A percentile compares a stretch with the other conserved stretches of the same genome.
These are phyloP conservation scores for Mohoua ochrocephala DNA, from an alignment of 2,113 vertebrate genomes.

Conservation along the genomic window DNA sequence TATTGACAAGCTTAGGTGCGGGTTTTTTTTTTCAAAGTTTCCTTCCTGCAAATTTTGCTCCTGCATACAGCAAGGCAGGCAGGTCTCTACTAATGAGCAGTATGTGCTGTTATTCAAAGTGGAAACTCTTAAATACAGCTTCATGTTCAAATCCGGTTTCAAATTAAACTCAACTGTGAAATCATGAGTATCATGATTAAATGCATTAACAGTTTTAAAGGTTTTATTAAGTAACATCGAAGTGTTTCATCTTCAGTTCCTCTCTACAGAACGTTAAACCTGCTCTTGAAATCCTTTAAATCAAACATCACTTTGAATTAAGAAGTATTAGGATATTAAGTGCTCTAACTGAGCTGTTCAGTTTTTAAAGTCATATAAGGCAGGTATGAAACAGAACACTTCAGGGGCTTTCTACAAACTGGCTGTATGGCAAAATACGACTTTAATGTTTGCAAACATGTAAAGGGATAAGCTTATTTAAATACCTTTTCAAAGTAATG, in stretches of 20 bases:
- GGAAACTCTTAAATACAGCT: background rate
- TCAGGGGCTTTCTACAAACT: background rate
- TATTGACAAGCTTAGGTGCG: background rate
- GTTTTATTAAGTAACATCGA: background rate
- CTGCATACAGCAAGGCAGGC: background rate
- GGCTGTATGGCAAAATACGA: background rate
- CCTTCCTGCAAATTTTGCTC: background rate
- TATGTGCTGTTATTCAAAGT: background rate
- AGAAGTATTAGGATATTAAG: background rate
- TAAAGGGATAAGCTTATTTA: background rate
- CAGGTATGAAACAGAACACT: background rate
- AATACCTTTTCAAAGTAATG: background rate
- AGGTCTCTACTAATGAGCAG: background rate
- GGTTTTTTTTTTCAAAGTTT: accelerated
- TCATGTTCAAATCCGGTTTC: background rate
- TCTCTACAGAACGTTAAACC: background rate
- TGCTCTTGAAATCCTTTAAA: background rate
- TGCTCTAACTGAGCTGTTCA: background rate
- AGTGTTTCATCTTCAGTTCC: background rate
- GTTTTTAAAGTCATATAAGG: background rate
- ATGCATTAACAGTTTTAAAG: background rate
- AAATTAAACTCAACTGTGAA: background rate
- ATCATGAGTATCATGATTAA: background rate
- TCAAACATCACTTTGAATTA: background rate
- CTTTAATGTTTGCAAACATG: too few species aligned